Percentiles rank a stretch among this genome's conserved stretches.
These are phyloP conservation scores for Ectropis crepuscularia DNA, from an alignment of 2,888 invertebrate genomes.

Conservation along the genomic window DNA sequence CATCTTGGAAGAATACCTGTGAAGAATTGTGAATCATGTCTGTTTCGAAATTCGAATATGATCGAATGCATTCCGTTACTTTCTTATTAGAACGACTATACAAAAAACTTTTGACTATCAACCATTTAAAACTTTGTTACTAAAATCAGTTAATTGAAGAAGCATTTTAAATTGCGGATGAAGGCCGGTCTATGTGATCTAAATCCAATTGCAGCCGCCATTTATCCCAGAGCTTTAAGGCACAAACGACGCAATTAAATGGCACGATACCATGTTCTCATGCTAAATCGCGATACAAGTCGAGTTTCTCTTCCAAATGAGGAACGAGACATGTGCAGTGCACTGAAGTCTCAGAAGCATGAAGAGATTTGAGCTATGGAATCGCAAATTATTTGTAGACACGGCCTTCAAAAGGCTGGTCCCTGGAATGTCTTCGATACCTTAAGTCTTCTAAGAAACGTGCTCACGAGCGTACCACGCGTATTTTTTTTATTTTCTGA, in stretches of 20 bases:
- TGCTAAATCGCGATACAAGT: constrained; percentile 47
- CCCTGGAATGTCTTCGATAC: constrained; percentile 65
- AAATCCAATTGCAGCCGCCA: background rate
- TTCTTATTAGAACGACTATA: no score
- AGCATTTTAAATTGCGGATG: background rate
- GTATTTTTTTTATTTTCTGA: constrained; percentile 65
- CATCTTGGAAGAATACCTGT: background rate
- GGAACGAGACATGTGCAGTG: constrained; percentile 30
- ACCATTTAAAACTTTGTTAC: no score
- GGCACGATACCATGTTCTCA: constrained; percentile 47
- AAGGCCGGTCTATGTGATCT: background rate
- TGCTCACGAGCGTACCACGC: constrained; percentile 66
- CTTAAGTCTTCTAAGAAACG: constrained; percentile 74
- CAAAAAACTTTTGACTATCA: no score
- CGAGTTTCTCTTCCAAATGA: constrained; percentile 48
- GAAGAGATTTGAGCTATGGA: constrained; percentile 31
- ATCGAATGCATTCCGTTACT: no score
- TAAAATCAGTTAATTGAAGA: background rate
- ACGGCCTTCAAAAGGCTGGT: constrained; percentile 71
- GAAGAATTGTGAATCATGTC: no score
- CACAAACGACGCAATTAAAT: constrained; percentile 39
- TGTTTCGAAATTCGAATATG: no score
- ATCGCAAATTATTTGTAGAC: constrained; percentile 54
- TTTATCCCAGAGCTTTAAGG: constrained; percentile 27
- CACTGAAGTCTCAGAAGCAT: background rate